Base-by-base conservation (phyloP, 2,888 invertebrate species). In the Hymenopus coronatus region DNA sequence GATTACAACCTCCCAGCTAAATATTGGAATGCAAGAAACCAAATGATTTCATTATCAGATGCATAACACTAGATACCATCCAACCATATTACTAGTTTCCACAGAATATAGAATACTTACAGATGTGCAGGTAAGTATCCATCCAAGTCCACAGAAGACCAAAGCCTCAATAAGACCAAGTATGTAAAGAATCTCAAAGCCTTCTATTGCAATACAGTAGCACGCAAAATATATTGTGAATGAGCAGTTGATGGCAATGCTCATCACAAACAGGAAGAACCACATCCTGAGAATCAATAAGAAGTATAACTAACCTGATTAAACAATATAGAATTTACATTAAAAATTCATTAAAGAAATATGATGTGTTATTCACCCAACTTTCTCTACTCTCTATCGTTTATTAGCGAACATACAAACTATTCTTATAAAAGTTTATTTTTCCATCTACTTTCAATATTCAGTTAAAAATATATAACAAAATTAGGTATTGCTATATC, bases 191-290 rank as follows among this genome's bases (percentile, higher is more conserved):
- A 97, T 93, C 40, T 97, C 97, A 92, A 98, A 97, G 1, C 97
- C 97, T 93, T 98, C 97, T 88, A 97, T 95, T 91, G 97, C 96
- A 88, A 98, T 96, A 92, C 97, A 97, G 92, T 97, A 98, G 92
- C 96, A 97, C 28, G 97, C 97, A 93, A 98, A 97, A 93, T 98
- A 98, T 91, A 98, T 96, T 0, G 97, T 97, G 91, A 97, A 96
- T 0, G 97, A 96, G 93, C 97, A 97, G 93, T 98, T 97, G 90
- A 98, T 96, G 15, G 98, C 97, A 54, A 98, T 96, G 91, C 97
- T 97, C 94, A 97, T 95, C 1, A 98, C 97, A 93, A 98, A 98
- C 89, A 97, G 93, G 93, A 98, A 97, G 94, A 98, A 98, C 98
- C 98, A 98, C 95, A 97, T 97, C 92, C 98, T 95, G 93, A 87